Evolutionary conservation across 2,113 vertebrate genomes (phyloP).

Genomic region (Eurypyga helias): DNA sequence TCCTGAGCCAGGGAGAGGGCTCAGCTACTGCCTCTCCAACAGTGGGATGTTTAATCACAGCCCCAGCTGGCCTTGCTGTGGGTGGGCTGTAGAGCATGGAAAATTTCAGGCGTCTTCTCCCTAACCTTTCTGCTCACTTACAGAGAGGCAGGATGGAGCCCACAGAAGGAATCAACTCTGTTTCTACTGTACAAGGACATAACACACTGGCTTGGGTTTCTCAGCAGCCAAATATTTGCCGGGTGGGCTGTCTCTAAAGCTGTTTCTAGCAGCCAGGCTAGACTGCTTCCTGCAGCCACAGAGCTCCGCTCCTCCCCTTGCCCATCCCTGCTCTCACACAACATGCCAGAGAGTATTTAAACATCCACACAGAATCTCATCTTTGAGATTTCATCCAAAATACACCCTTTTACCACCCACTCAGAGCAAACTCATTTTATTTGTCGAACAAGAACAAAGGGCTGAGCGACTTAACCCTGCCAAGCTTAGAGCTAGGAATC

Average conservation of each 20-base stretch:
- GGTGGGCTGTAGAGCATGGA: neutral
- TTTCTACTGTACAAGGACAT: neutral
- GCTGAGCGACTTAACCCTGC: neutral
- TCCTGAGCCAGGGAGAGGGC: neutral
- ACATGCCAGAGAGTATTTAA: constrained; percentile 15
- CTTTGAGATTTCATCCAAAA: constrained; percentile 53
- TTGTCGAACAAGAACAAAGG: constrained; percentile 64
- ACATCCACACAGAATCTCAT: constrained; percentile 23
- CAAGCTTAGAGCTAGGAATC: neutral
- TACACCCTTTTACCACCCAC: constrained; percentile 54
- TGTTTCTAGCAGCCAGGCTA: constrained; percentile 17
- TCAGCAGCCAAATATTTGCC: constrained; percentile 35
- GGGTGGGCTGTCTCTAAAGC: neutral
- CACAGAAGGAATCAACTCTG: neutral
- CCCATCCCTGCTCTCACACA: constrained; percentile 17
- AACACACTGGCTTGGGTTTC: neutral
- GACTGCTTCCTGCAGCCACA: constrained; percentile 24
- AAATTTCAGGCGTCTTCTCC: neutral
- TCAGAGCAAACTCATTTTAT: constrained; percentile 57
- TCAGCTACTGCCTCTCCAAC: neutral
- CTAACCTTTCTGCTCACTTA: neutral
- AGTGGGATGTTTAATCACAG: neutral
- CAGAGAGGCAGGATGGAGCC: neutral
- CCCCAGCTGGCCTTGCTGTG: neutral
- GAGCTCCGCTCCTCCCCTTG: neutral